Conservation (phyloP, 1,140 invertebrate species). For the Drosophila mojavensis region DNA sequence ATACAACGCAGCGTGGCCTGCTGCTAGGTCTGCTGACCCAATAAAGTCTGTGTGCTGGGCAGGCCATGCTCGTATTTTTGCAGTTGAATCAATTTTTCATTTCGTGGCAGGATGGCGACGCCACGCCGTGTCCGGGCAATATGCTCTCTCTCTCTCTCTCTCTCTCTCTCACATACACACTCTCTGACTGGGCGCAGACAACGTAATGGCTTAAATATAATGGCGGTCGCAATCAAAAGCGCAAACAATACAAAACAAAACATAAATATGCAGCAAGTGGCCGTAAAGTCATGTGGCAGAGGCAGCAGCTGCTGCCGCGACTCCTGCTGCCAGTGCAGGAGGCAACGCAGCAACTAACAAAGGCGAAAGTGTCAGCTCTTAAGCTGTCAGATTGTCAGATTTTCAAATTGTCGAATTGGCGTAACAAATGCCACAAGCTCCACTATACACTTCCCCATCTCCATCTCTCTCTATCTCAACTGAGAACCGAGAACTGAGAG, state of each 20-base stretch:
- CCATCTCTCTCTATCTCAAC: neutral
- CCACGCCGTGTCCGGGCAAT: slow-evolving; percentile 40
- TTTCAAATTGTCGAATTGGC: slow-evolving; percentile 50
- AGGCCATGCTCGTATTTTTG: slow-evolving; percentile 59
- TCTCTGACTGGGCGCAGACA: slow-evolving; percentile 67
- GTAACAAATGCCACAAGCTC: slow-evolving; percentile 16
- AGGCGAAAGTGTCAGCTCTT: slow-evolving; percentile 37
- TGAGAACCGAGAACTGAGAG: neutral
- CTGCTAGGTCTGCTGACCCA: slow-evolving; percentile 48
- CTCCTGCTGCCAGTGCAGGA: slow-evolving; percentile 50
- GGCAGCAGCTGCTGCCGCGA: slow-evolving; percentile 34
- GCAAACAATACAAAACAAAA: slow-evolving; percentile 36
- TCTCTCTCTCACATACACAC: slow-evolving; percentile 30
- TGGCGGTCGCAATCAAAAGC: slow-evolving; percentile 36
- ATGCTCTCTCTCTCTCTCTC: slow-evolving; percentile 8
- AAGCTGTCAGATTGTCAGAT: slow-evolving; percentile 27
- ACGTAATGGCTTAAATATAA: slow-evolving; percentile 70
- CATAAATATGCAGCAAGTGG: slow-evolving; percentile 73
- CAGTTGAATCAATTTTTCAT: slow-evolving; percentile 78
- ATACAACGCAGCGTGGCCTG: slow-evolving; percentile 10
- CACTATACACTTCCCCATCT: slow-evolving; percentile 9
- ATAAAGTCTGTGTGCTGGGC: slow-evolving; percentile 58
- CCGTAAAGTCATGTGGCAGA: slow-evolving; percentile 44
- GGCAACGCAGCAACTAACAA: slow-evolving; percentile 59
- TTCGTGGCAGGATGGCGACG: slow-evolving; percentile 66